Base-by-base conservation (phyloP, 2,113 vertebrate species). In the Periophthalmodon schlosseri region DNA sequence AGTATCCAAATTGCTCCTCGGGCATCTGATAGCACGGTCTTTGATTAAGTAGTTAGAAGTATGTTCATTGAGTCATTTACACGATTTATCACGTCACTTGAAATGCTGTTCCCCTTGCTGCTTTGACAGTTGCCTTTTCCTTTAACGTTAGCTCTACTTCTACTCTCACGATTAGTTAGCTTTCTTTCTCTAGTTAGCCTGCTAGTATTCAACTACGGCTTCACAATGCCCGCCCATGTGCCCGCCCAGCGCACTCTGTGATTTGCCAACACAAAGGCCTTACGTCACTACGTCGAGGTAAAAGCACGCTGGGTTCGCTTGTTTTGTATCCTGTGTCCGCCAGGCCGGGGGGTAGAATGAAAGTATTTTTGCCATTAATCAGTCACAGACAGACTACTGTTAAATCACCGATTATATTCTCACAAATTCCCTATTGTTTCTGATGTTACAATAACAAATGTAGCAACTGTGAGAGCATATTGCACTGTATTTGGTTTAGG, bases 141-240 rank as follows among this genome's bases (percentile, higher is more conserved):
- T 83, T 85, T 77, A 76, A 81, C 78, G 83, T 85, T 84, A 78
- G 84, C 87, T 84, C 81, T 78, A 85, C 87, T 91, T 91, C 85
- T 84, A 91, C 91, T 87, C 91, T 88, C 81, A 83, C 87, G 89
- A 83, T 91, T 91, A 86, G 88, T 90, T 93, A 91, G 91, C 89
- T 87, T 91, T 86, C 91, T 92, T 89, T 91, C 89, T 91, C 87
- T 81, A 84, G 87, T 89, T 92, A 91, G 88, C 89, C 84, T 89
- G 91, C 89, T 92, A 92, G 83, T 90, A 73, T 77, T 83, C 82
- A 88, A 84, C 90, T 83, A 75, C 83, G 72, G 90, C 91, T 89
- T 85, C 83, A 87, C 87, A 88, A 89, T 82, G 86, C 91, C 92
- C 91, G 91, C 87, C 91, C 91, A 87, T 87, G 88, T 81, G 86